Conservation (phyloP, 2,797 vertebrate species). For the Dicrostonyx torquatus region DNA sequence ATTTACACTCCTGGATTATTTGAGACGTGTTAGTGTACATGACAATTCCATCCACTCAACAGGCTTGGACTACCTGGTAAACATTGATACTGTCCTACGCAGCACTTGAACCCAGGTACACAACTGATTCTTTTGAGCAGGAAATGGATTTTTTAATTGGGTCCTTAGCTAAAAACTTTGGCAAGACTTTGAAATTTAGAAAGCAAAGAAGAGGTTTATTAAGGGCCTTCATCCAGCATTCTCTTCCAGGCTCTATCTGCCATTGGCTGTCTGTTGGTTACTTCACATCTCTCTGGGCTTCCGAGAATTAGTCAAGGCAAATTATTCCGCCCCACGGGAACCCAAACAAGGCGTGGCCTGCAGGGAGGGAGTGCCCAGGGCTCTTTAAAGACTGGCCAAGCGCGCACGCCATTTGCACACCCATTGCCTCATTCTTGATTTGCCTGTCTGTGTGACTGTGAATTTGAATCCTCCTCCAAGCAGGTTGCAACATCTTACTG, state of each 20-base stretch:
- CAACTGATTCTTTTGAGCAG: not conserved
- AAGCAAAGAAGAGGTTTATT: not conserved
- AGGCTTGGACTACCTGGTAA: not conserved
- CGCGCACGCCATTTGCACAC: not conserved
- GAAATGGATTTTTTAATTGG: not conserved
- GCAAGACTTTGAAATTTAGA: constrained; percentile 29
- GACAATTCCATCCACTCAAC: not conserved
- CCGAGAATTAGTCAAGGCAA: constrained; percentile 48
- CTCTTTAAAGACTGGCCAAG: not conserved
- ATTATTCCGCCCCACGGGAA: not conserved
- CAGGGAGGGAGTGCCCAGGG: not conserved
- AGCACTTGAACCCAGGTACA: not conserved
- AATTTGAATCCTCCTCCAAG: constrained; percentile 52
- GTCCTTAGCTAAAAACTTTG: not conserved
- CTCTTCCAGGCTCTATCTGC: not conserved
- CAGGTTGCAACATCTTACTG: constrained; percentile 37
- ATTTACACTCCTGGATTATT: not conserved
- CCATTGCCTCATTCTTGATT: not conserved
- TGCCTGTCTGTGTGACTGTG: not conserved
- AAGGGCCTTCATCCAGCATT: not conserved
- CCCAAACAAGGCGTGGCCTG: not conserved
- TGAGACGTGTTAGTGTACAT: not conserved
- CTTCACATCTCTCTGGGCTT: not conserved
- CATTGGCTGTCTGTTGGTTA: not conserved
- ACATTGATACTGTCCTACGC: not conserved